Conservation (phyloP, 2,113 vertebrate species). For the Hyaena hyaena region DNA sequence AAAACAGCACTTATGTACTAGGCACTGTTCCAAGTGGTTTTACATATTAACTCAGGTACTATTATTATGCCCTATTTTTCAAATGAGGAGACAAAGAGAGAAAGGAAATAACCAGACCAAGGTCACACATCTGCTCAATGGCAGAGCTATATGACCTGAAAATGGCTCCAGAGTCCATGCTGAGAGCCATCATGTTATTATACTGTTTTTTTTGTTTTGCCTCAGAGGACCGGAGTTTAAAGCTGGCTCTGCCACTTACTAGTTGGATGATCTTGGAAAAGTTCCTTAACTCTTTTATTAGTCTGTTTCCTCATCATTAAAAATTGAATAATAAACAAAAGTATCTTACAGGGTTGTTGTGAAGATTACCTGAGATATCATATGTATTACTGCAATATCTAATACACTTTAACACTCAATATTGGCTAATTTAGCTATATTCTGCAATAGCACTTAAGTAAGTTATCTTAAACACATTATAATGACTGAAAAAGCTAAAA, state of each 20-base stretch:
- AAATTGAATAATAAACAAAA: constrained; percentile 52
- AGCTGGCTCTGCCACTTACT: neutral
- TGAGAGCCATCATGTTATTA: neutral
- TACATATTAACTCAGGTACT: neutral
- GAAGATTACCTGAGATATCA: neutral
- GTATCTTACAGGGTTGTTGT: neutral
- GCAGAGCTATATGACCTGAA: neutral
- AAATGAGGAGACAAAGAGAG: neutral
- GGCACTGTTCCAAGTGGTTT: neutral
- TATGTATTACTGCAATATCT: neutral
- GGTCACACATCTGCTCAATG: neutral
- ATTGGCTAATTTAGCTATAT: neutral
- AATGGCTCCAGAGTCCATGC: neutral
- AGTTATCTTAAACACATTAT: neutral
- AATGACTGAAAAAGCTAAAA: neutral
- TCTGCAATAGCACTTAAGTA: constrained; percentile 32
- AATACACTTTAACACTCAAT: neutral
- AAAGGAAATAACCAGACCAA: neutral
- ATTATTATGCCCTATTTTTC: neutral
- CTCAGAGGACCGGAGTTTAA: neutral
- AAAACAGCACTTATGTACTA: neutral
- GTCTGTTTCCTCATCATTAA: constrained; percentile 26
- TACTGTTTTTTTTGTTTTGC: neutral
- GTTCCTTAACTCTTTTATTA: neutral
- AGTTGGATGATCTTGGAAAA: neutral